Evolutionary conservation across 1,140 invertebrate genomes (phyloP).

Genomic region (Araneus ventricosus): DNA sequence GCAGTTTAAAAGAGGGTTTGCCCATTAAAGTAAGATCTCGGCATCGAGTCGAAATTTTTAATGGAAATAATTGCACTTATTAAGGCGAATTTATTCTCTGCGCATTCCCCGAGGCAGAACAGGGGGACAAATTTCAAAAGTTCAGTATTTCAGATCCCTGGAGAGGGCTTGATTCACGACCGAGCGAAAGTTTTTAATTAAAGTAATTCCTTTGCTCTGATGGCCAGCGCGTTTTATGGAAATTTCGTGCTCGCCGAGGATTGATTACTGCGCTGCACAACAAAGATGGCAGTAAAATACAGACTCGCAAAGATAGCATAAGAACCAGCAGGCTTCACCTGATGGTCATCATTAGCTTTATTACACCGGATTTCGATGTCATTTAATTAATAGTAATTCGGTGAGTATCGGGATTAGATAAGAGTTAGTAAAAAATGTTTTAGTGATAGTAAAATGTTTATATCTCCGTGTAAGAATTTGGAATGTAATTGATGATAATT

Average conservation of each 20-base stretch:
- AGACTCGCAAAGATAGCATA: background rate
- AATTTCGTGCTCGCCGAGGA: conserved; percentile 34
- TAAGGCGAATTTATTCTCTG: conserved; percentile 7
- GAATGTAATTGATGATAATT: no score
- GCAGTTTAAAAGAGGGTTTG: background rate
- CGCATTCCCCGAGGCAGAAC: background rate
- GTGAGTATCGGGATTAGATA: background rate
- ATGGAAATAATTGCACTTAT: conserved; percentile 60
- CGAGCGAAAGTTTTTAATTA: conserved; percentile 62
- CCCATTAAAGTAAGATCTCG: background rate
- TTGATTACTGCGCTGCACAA: background rate
- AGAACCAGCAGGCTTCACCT: background rate
- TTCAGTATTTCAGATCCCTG: background rate
- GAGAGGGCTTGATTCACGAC: conserved; percentile 47
- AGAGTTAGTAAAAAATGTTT: no score
- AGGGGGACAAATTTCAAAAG: conserved; percentile 42
- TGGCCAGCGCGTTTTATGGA: conserved; percentile 54
- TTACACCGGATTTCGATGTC: background rate
- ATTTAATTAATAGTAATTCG: conserved; percentile 10
- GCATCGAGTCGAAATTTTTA: conserved; percentile 45
- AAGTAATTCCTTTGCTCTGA: conserved; percentile 65
- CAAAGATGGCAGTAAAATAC: background rate
- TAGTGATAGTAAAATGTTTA: no score
- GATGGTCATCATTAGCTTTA: background rate
- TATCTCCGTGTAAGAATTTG: no score